Evolutionary conservation across 1,140 invertebrate genomes (phyloP).

Genomic region (Propsilocerus akamusi): DNA sequence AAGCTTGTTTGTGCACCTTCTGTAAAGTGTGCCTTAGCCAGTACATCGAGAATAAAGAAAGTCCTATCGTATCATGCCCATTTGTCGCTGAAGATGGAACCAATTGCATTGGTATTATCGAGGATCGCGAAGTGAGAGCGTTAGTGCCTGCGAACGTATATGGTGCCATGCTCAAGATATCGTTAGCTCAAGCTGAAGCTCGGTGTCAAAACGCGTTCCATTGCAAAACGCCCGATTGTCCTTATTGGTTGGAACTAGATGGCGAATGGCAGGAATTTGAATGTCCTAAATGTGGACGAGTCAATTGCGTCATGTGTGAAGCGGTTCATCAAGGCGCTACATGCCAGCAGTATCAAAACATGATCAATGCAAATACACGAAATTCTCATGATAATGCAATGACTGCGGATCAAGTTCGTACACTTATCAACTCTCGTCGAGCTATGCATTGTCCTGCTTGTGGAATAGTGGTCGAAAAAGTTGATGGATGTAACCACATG

Average conservation of each 20-base stretch:
- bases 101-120: constrained; percentile 55
- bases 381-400: constrained; percentile 44
- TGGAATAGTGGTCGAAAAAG: constrained; percentile 36
- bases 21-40: constrained; percentile 59
- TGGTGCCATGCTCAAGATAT: constrained; percentile 61
- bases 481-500: constrained; percentile 38
- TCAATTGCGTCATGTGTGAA: constrained; percentile 76
- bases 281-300: constrained; percentile 65
- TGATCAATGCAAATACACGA: constrained; percentile 29
- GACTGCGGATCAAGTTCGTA: constrained; percentile 57
- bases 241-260: constrained; percentile 81
- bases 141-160: constrained; percentile 52
- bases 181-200: constrained; percentile 65
- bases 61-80: constrained; percentile 55
- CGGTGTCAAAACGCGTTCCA: constrained; percentile 72
- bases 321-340: constrained; percentile 67
- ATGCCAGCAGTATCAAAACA: constrained; percentile 69
- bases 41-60: constrained; percentile 56
- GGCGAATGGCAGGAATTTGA: constrained; percentile 71
- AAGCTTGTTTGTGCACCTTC: constrained; percentile 79
- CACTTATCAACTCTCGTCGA: constrained; percentile 65
- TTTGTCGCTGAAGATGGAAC: constrained; percentile 49
- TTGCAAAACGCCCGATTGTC: constrained; percentile 78
- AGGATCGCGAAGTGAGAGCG: constrained; percentile 76
- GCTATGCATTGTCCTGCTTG: constrained; percentile 77